These are phyloP conservation scores for Oophaga sylvatica DNA, from an alignment of 2,797 vertebrate genomes.

Conservation along the genomic window DNA sequence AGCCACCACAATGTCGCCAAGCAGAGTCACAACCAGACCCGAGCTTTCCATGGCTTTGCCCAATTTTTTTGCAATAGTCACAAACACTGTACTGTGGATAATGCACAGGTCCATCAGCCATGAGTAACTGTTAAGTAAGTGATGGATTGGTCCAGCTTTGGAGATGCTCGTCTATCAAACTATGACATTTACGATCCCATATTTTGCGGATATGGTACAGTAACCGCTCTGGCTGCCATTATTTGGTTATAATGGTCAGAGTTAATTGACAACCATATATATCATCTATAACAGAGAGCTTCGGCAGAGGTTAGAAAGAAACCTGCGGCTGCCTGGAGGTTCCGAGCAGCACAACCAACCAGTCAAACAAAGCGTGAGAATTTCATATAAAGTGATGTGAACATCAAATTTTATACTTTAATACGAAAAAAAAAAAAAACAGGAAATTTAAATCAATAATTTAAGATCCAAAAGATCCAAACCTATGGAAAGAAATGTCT, in stretches of 20 bases:
- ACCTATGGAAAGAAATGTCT: too few relatives aligned
- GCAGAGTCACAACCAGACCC: neutral
- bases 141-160: slow-evolving; percentile 14
- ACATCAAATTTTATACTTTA: neutral
- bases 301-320: neutral
- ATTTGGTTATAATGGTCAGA: slow-evolving; percentile 20
- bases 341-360: neutral
- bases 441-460: too few relatives aligned
- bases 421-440: neutral
- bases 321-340: neutral
- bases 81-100: neutral
- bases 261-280: slow-evolving; percentile 11
- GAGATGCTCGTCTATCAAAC: neutral
- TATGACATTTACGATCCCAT: slow-evolving; percentile 33
- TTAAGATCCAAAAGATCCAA: too few relatives aligned
- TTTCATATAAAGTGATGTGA: neutral
- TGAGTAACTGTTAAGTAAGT: slow-evolving; percentile 17
- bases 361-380: neutral
- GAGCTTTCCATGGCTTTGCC: neutral
- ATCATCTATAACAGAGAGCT: slow-evolving; percentile 7
- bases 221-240: slow-evolving; percentile 23
- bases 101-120: neutral
- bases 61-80: neutral
- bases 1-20: neutral
- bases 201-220: slow-evolving; percentile 26